phyloP scores from a whole-genome alignment of 2,113 vertebrate species.

The Apodemus speciosus region DNA sequence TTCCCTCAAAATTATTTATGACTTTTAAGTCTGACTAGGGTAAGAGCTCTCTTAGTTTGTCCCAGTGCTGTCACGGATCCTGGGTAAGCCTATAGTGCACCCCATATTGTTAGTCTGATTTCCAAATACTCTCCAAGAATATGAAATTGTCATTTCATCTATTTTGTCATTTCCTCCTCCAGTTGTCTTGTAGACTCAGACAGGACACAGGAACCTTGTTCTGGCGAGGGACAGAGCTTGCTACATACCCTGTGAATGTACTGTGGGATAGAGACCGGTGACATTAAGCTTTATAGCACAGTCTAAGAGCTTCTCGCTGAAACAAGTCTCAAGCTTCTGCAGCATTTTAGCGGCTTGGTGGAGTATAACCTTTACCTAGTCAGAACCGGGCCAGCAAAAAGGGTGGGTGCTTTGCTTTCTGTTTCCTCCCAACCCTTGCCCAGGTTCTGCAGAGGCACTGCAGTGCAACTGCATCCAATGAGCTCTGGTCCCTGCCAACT shows the following conservation, averaged over 20 bases:
- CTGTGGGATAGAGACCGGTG: not conserved
- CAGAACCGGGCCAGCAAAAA: not conserved
- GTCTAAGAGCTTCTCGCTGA: not conserved
- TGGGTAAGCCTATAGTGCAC: not conserved
- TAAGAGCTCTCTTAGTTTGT: not conserved
- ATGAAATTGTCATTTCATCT: not conserved
- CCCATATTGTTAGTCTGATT: not conserved
- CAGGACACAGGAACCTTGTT: not conserved
- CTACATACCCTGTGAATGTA: not conserved
- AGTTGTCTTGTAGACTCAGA: not conserved
- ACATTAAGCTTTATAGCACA: not conserved
- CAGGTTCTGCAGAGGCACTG: conserved; percentile 78
- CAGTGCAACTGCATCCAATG: conserved; percentile 78
- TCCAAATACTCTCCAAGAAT: conserved; percentile 20
- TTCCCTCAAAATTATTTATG: not conserved
- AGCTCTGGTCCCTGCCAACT: conserved; percentile 71
- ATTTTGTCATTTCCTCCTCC: not conserved
- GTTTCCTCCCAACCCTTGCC: conserved; percentile 66
- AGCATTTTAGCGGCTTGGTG: not conserved
- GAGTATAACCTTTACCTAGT: conserved; percentile 44
- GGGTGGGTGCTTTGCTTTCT: conserved; percentile 50
- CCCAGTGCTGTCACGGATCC: not conserved
- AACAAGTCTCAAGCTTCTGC: not conserved
- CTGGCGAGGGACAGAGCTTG: not conserved
- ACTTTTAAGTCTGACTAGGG: conserved; percentile 28